Evolutionary conservation across 1,140 invertebrate genomes (phyloP).

Genomic region (Pygmarrhopalites habei): DNA sequence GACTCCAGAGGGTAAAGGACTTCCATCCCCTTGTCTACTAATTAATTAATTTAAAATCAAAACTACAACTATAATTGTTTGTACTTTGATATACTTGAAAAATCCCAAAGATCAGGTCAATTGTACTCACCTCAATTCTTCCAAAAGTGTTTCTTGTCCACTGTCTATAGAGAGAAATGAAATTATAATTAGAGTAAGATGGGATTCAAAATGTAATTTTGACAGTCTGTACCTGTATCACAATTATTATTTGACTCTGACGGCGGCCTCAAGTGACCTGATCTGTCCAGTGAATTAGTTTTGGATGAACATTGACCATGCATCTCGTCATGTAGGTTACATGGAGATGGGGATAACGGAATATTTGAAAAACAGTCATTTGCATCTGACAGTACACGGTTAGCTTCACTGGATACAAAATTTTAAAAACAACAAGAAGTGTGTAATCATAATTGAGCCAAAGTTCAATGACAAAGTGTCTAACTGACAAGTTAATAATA

Average conservation of each 20-base stretch:
- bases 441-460: no score
- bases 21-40: constrained; percentile 26
- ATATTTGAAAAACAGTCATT: constrained; percentile 50
- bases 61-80: no score
- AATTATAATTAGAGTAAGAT: neutral
- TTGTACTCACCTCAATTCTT: constrained; percentile 25
- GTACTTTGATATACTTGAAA: no score
- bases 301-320: neutral
- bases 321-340: neutral
- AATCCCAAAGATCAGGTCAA: no score
- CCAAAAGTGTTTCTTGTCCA: constrained; percentile 28
- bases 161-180: constrained; percentile 16
- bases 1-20: constrained; percentile 27
- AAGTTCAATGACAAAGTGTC: no score
- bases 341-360: neutral
- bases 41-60: no score
- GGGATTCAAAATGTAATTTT: neutral
- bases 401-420: constrained; percentile 54
- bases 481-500: no score
- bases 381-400: constrained; percentile 54
- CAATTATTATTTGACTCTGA: neutral
- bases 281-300: constrained; percentile 5
- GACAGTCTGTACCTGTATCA: neutral
- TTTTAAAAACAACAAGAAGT: no score
- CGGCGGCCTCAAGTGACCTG: neutral